Base-by-base conservation (phyloP, 2,797 vertebrate species). In the Sternotherus odoratus region DNA sequence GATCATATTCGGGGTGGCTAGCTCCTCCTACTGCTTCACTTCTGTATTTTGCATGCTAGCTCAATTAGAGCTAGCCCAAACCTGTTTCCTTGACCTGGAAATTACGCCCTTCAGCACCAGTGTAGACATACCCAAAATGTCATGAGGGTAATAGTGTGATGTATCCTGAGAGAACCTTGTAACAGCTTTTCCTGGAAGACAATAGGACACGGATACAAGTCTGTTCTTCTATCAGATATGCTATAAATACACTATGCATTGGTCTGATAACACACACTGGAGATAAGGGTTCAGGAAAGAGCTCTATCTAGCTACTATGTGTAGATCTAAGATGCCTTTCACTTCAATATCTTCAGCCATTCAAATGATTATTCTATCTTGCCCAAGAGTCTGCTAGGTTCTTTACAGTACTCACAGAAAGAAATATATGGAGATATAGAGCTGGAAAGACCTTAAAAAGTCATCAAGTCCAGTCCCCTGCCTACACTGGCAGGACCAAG, bases 341-440 rank as follows among this genome's bases (percentile, higher is more conserved):
- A 5, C 69, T 84, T 78, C 56, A 63, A 8, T 49, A 26, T 3
- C 81, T 82, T 77, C 60, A 3, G 78, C 2, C 16, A 3, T 43
- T 69, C n/a, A 8, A 11, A 69, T 43, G 21, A 28, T 2, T 5
- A 49, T 57, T 4, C 0, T 0, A 17, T 24, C 30, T 36, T 9
- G 50, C 19, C 30, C 51, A 23, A 77, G 48, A 66, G 19, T 36
- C 1, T 86, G 23, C 24, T 3, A 1, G 1, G 0, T 1, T 12
- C 77, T 39, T 57, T 26, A 9, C 56, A 53, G 2, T n/a, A 13
- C 2, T 16, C 6, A 4, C 3, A n/a, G 33, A 83, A 50, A 26
- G 2, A 1, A 66, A n/a, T n/a, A n/a, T n/a, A n/a, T n/a, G n/a
- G n/a, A n/a, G n/a, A n/a, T n/a, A n/a, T n/a, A n/a, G n/a, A n/a